phyloP scores from a whole-genome alignment of 2,797 vertebrate genomes.

The Anguilla anguilla region DNA sequence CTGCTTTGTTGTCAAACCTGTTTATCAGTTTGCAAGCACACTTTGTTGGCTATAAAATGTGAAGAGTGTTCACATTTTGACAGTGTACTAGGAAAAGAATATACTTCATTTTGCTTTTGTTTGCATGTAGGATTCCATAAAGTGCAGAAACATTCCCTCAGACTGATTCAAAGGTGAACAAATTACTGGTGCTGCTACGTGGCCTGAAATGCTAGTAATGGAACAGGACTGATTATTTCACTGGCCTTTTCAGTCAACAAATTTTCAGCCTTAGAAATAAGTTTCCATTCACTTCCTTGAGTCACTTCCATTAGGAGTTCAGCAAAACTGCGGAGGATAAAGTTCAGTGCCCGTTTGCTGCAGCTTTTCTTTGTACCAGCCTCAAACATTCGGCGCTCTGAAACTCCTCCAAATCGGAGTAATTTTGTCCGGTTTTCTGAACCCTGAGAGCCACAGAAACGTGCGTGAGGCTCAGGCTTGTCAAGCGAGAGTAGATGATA shows the following conservation, averaged over 20 bases:
- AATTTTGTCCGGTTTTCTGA: neutral
- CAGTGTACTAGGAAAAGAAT: neutral
- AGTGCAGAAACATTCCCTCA: neutral
- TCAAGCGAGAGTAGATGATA: conserved; percentile 52
- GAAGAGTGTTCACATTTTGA: neutral
- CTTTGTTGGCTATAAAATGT: neutral
- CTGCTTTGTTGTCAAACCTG: neutral
- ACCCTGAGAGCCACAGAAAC: neutral
- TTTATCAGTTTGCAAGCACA: neutral
- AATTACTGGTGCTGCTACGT: neutral
- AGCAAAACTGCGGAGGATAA: neutral
- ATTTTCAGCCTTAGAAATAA: neutral
- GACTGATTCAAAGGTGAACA: neutral
- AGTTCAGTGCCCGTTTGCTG: neutral
- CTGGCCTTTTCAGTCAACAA: neutral
- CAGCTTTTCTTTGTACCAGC: neutral
- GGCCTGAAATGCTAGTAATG: neutral
- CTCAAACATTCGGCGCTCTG: neutral
- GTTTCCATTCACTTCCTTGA: neutral
- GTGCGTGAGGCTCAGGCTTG: conserved; percentile 18
- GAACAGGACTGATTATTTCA: neutral
- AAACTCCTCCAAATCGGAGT: neutral
- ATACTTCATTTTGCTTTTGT: neutral
- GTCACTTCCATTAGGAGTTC: neutral
- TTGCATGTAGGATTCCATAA: neutral